Evolutionary conservation across 2,797 vertebrate genomes (phyloP).

Genomic region (Rhabdomys pumilio): DNA sequence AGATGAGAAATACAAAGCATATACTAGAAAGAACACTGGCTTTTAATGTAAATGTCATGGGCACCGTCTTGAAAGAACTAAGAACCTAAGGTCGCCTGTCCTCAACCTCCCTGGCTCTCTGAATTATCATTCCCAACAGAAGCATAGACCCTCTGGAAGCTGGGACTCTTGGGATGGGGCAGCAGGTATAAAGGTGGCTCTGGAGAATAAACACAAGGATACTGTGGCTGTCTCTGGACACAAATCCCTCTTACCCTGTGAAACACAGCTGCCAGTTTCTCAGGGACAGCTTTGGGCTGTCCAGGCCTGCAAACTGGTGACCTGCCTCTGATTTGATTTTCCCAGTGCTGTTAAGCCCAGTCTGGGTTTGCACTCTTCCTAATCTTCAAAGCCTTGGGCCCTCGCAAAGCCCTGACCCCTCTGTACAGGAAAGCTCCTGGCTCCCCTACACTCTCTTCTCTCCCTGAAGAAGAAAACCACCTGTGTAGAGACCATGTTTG

Average conservation of each 20-base stretch:
- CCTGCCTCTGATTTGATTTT: neutral
- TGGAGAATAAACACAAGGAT: neutral
- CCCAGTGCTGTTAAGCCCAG: neutral
- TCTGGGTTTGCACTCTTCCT: neutral
- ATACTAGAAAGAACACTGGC: neutral
- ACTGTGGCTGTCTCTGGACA: fast-evolving
- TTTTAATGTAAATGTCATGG: constrained; percentile 46
- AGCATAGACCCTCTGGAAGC: neutral
- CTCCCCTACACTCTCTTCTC: neutral
- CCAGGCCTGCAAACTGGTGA: neutral
- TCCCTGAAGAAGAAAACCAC: neutral
- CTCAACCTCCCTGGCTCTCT: constrained; percentile 43
- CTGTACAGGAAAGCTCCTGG: neutral
- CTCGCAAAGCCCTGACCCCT: neutral
- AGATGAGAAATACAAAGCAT: neutral
- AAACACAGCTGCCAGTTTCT: neutral
- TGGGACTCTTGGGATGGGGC: neutral
- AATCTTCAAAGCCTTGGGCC: neutral
- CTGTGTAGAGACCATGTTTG: neutral
- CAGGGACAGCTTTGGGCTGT: neutral
- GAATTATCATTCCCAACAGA: neutral
- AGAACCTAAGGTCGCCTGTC: neutral
- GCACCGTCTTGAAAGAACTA: constrained; percentile 49
- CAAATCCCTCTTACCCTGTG: fast-evolving
- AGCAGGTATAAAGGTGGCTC: neutral